Base-by-base conservation (phyloP, 2,888 invertebrate genomes). In the Drosophila kanekoi region DNA sequence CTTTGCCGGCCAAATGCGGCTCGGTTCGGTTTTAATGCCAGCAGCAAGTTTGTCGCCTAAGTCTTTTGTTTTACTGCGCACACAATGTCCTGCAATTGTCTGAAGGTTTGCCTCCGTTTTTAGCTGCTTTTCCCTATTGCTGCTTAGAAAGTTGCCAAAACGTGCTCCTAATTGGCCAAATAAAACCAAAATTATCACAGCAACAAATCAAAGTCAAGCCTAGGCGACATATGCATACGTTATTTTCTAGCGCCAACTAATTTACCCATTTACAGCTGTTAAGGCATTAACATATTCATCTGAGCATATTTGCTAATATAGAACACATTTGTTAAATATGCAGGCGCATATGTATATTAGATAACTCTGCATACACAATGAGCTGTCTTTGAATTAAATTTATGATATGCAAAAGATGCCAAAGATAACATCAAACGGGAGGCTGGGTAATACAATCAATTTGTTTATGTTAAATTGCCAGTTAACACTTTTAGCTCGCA, bases 31-130 rank as follows among this genome's bases (percentile, higher is more conserved):
- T 48, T 58, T 35, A 57, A 33, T 65, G 51, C 54, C 43, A 40
- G 47, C 60, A 72, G 44, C 74, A 64, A 75, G 77, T 77, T 77
- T 72, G 75, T 64, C 60, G 62, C 58, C 63, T 59, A 54, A 72
- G 72, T 77, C 72, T 76, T 76, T 77, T 77, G 72, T 67, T 64
- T 72, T 5, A 11, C 41, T 35, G 32, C 14, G 20, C 49, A 9
- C 53, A 41, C 37, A 57, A 51, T 54, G 57, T 70, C 74, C 76
- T 76, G 66, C 41, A 53, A 49, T 41, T 66, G 53, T 47, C 44
- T 20, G 8, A 43, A 54, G 70, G 40, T 28, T 64, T 33, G 56
- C 11, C 44, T 49, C 13, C 10, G 23, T 23, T 45, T 45, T 38
- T 48, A 43, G 32, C 10, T 32, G 4, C 6, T 16, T 14, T 33